phyloP scores from a whole-genome alignment of 1,140 invertebrate species.

The Drosophila sproati region DNA sequence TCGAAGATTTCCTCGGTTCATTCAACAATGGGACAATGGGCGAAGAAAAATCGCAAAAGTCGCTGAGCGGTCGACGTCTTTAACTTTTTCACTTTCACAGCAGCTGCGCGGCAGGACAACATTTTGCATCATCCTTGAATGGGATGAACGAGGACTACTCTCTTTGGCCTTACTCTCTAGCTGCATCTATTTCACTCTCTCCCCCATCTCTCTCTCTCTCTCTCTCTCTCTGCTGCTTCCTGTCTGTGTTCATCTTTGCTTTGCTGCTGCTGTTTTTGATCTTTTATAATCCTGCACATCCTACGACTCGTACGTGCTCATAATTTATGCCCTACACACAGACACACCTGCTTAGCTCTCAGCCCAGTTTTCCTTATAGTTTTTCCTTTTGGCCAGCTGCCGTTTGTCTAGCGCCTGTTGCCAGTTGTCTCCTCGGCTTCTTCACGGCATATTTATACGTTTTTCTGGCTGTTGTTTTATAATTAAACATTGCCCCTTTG shows the following conservation, averaged over 20 bases:
- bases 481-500: conserved; percentile 62
- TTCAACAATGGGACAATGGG: conserved; percentile 40
- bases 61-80: conserved; percentile 36
- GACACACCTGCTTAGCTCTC: conserved; percentile 50
- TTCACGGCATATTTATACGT: conserved; percentile 18
- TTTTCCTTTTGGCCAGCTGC: conserved; percentile 61
- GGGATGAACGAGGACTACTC: conserved; percentile 16
- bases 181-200: conserved; percentile 7
- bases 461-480: conserved; percentile 67
- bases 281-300: conserved; percentile 68
- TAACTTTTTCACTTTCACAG: conserved; percentile 48
- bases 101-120: conserved; percentile 59
- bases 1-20: conserved; percentile 24
- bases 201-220: conserved; percentile 4
- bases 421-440: conserved; percentile 4
- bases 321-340: conserved; percentile 64
- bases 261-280: conserved; percentile 48
- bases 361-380: conserved; percentile 18
- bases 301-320: conserved; percentile 66
- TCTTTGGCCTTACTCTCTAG: conserved; percentile 36
- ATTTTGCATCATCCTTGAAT: conserved; percentile 74
- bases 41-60: conserved; percentile 61
- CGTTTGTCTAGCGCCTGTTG: conserved; percentile 27
- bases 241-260: conserved; percentile 1
- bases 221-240: conserved; percentile 11